Evolutionary conservation across 1,140 invertebrate species (phyloP).

Genomic region (Papilio polytes): DNA sequence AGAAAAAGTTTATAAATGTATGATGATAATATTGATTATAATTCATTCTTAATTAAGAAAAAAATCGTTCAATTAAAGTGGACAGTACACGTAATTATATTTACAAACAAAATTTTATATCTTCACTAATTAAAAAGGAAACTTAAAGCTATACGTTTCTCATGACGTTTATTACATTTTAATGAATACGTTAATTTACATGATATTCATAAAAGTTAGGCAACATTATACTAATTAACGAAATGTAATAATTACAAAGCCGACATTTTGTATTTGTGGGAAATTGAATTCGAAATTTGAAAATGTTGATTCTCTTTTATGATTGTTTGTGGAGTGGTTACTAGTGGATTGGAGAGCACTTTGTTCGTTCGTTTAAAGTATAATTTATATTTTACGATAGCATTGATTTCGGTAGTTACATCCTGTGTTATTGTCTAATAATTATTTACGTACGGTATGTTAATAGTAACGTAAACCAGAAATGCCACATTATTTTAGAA

Average conservation of each 20-base stretch:
- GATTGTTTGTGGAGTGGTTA: slow-evolving; percentile 20
- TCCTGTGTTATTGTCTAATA: not conserved
- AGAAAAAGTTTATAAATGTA: not conserved
- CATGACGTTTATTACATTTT: not conserved
- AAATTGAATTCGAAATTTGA: slow-evolving; percentile 10
- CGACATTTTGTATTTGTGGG: slow-evolving; percentile 2
- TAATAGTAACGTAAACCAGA: no score
- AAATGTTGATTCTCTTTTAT: slow-evolving; percentile 30
- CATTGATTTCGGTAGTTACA: not conserved
- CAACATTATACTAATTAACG: slow-evolving; percentile 18
- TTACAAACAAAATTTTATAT: not conserved
- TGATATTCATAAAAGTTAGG: not conserved
- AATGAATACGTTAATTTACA: slow-evolving; percentile 6
- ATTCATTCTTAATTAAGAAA: not conserved
- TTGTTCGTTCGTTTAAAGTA: not conserved
- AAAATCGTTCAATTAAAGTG: not conserved
- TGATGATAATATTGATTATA: not conserved
- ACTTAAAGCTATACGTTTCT: not conserved
- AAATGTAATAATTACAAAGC: slow-evolving; percentile 10
- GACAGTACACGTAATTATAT: not conserved
- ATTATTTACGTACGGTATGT: no score
- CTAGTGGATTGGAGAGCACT: slow-evolving; percentile 19
- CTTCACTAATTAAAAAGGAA: not conserved
- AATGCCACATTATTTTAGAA: no score
- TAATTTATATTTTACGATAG: not conserved